Percentiles rank a stretch among this genome's conserved stretches.
Conservation (phyloP, 2,113 vertebrate species). For the Pipa parva region DNA sequence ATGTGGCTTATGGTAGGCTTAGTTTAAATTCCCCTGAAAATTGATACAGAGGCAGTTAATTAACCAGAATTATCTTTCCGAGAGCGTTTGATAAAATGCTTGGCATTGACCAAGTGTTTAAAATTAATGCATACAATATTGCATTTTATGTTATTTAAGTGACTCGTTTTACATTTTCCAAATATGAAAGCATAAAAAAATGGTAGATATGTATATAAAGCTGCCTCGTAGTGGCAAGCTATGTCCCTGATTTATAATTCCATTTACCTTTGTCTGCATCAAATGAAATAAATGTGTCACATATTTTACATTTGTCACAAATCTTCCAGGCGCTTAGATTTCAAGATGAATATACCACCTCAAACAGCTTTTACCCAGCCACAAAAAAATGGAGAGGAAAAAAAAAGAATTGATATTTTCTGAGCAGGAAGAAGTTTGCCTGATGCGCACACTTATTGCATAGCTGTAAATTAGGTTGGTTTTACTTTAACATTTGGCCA, state of each 20-base stretch:
- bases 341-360: slow-evolving; percentile 4
- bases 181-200: slow-evolving; percentile 21
- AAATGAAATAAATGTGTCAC: slow-evolving; percentile 28
- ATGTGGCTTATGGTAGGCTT: neutral
- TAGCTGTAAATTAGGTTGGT: no score
- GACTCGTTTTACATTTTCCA: slow-evolving; percentile 18
- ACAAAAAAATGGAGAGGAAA: neutral
- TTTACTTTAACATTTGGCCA: no score
- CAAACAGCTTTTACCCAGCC: neutral
- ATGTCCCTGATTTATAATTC: slow-evolving; percentile 25
- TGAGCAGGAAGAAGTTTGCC: no score
- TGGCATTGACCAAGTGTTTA: neutral
- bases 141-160: slow-evolving; percentile 11
- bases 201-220: slow-evolving; percentile 16
- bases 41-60: neutral
- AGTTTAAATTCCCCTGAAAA: neutral
- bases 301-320: slow-evolving; percentile 25
- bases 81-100: neutral
- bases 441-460: no score
- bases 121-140: neutral
- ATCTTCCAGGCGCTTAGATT: slow-evolving; percentile 15
- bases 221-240: slow-evolving; percentile 13
- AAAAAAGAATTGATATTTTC: no score
- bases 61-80: neutral
- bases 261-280: slow-evolving; percentile 32